These are phyloP conservation scores for Dipodomys spectabilis DNA, from an alignment of 2,113 vertebrate species.

Conservation along the genomic window DNA sequence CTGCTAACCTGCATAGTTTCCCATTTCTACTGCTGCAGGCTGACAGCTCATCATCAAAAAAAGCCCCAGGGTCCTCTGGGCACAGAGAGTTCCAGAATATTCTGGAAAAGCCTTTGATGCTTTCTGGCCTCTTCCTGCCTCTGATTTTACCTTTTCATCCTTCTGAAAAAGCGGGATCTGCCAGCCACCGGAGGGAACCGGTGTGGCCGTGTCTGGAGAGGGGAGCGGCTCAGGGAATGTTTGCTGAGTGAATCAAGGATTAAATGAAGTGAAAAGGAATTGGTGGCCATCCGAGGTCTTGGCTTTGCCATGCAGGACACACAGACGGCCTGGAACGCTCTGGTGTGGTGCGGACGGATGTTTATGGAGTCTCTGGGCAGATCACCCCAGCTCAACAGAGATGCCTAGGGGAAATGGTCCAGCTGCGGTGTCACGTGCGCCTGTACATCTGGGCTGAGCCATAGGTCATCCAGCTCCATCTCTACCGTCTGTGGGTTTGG, in stretches of 20 bases:
- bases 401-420: neutral
- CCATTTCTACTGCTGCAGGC: neutral
- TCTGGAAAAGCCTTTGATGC: neutral
- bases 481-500: neutral
- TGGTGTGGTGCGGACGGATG: neutral
- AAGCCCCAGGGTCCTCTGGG: neutral
- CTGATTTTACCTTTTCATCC: neutral
- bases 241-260: neutral
- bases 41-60: neutral
- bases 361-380: neutral
- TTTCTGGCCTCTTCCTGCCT: neutral
- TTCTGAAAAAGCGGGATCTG: neutral
- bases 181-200: neutral
- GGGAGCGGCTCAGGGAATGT: neutral
- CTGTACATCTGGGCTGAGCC: neutral
- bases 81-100: neutral
- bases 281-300: neutral
- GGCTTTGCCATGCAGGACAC: too few species aligned
- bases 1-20: neutral
- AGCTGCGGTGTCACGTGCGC: rapidly evolving
- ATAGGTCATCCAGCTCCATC: neutral
- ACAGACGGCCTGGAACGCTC: neutral
- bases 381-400: neutral
- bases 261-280: neutral
- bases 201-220: neutral